These are phyloP conservation scores for Onychostoma macrolepis DNA, from an alignment of 2,113 vertebrate species.

Conservation along the genomic window DNA sequence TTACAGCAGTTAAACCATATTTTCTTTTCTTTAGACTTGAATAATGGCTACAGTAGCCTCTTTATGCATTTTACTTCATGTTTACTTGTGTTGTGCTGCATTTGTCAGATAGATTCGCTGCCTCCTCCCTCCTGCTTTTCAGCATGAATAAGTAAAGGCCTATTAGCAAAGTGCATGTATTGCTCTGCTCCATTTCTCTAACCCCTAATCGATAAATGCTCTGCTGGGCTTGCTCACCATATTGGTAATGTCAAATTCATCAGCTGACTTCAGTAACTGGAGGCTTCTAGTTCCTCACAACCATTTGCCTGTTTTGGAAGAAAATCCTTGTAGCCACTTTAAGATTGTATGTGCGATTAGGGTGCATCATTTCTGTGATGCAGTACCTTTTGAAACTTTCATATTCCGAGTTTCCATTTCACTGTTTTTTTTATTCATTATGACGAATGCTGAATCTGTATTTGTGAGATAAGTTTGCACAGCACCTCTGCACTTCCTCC, in stretches of 20 bases:
- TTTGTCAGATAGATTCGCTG: conserved; percentile 20
- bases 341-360: not conserved
- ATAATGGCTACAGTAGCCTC: conserved; percentile 16
- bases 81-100: conserved; percentile 23
- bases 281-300: conserved; percentile 65
- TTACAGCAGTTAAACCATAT: not conserved
- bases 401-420: too few species aligned
- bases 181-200: conserved; percentile 58
- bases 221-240: conserved; percentile 70
- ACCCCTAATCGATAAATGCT: conserved; percentile 69
- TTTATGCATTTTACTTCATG: conserved; percentile 1
- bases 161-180: conserved; percentile 69
- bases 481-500: too few species aligned
- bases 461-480: too few species aligned
- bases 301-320: conserved; percentile 69
- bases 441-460: too few species aligned
- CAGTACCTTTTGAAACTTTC: not conserved
- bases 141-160: conserved; percentile 55
- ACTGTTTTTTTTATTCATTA: not conserved
- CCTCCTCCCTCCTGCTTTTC: not conserved
- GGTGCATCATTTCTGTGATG: not conserved
- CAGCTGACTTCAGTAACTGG: conserved; percentile 67
- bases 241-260: conserved; percentile 79
- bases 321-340: not conserved
- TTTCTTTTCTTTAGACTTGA: conserved; percentile 13